Percentiles rank a stretch among this genome's conserved stretches.
Conservation (phyloP, 2,888 invertebrate genomes). For the Tridacna gigas region DNA sequence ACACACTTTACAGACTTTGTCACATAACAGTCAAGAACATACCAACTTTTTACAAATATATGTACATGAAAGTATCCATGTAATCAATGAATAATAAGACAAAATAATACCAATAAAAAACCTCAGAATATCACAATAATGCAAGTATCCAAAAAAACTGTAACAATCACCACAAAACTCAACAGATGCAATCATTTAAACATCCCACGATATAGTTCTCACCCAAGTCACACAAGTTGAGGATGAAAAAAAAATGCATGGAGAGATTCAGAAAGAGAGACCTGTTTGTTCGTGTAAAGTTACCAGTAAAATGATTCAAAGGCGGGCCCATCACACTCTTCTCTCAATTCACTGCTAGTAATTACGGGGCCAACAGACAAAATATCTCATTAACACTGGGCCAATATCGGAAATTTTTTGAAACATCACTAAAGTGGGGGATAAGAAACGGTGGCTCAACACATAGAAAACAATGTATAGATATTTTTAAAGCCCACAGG, state of each 20-base stretch:
- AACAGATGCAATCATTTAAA: not conserved
- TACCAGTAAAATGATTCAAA: constrained; percentile 49
- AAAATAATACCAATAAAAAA: not conserved
- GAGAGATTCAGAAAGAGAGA: constrained; percentile 29
- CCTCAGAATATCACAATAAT: too few species aligned
- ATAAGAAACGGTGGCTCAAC: constrained; percentile 29
- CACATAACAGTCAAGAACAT: not conserved
- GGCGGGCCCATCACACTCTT: constrained; percentile 40
- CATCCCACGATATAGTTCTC: constrained; percentile 16
- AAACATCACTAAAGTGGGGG: constrained; percentile 43
- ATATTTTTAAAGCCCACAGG: constrained; percentile 17
- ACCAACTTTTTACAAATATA: not conserved
- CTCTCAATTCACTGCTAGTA: constrained; percentile 39
- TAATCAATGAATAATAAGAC: not conserved
- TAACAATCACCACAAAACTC: not conserved
- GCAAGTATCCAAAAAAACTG: too few species aligned
- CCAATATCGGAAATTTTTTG: constrained; percentile 53
- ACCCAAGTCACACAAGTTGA: constrained; percentile 7
- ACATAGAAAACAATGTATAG: constrained; percentile 20
- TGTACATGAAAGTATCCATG: not conserved
- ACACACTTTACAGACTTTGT: constrained; percentile 1
- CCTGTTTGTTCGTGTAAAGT: constrained; percentile 53
- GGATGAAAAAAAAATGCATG: constrained; percentile 13
- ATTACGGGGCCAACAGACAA: constrained; percentile 53
- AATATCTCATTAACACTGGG: constrained; percentile 60